A percentile compares a stretch with the other conserved stretches of the same genome.
phyloP scores from a whole-genome alignment of 2,888 invertebrate species.

The Podotricha telesiphe region DNA sequence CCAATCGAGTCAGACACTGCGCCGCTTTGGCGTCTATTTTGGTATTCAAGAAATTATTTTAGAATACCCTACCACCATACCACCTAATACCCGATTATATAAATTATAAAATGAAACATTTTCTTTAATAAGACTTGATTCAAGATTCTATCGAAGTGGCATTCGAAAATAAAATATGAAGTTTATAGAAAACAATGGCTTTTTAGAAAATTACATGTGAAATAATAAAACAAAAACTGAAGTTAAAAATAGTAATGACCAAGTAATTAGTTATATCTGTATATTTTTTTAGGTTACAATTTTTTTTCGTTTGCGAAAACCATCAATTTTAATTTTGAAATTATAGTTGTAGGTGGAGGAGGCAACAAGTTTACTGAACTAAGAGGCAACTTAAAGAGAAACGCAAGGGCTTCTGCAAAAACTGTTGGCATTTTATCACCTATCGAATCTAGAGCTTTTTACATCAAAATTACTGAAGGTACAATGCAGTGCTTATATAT shows the following conservation, averaged over 20 bases:
- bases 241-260: too few species aligned
- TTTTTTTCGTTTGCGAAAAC: neutral
- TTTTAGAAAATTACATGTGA: too few species aligned
- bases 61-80: too few species aligned
- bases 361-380: slow-evolving; percentile 88
- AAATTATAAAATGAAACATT: too few species aligned
- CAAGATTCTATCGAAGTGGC: too few species aligned
- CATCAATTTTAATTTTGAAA: neutral
- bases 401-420: slow-evolving; percentile 82
- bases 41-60: too few species aligned
- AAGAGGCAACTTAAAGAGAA: slow-evolving; percentile 82
- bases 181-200: neutral
- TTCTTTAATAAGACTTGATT: too few species aligned
- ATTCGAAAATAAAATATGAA: neutral
- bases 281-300: neutral
- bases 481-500: neutral
- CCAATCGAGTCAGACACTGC: too few species aligned
- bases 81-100: too few species aligned
- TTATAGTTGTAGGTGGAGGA: slow-evolving; percentile 86
- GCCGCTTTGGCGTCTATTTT: too few species aligned
- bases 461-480: slow-evolving; percentile 85
- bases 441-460: slow-evolving; percentile 86
- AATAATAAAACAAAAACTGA: too few species aligned
- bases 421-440: slow-evolving; percentile 84
- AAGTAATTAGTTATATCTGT: too few species aligned